These are phyloP conservation scores for Chaetogeoica ovagalla DNA, from an alignment of 2,888 invertebrate genomes.

Conservation along the genomic window DNA sequence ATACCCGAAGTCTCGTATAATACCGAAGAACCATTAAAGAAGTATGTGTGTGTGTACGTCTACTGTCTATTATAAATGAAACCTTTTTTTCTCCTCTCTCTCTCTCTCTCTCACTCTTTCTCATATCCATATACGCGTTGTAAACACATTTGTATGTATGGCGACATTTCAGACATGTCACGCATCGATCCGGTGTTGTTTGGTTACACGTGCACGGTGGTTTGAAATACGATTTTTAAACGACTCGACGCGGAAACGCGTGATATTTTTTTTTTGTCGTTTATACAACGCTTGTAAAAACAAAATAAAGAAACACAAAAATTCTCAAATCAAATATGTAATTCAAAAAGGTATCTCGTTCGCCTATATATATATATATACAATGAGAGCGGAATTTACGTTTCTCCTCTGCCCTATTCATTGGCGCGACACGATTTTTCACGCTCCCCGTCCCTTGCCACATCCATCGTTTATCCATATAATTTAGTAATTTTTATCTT, in stretches of 20 bases:
- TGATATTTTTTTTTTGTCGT: neutral
- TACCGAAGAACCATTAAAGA: conserved; percentile 8
- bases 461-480: no score
- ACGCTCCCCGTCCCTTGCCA: no score
- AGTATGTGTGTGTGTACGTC: neutral
- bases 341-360: no score
- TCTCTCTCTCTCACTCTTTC: neutral
- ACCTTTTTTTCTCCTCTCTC: conserved; percentile 20
- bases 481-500: no score
- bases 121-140: neutral
- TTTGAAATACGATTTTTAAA: neutral
- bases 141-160: neutral
- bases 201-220: no score
- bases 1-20: conserved; percentile 2
- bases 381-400: no score
- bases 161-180: conserved; percentile 3
- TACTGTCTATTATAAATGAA: neutral
- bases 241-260: neutral
- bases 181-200: no score
- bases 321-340: no score
- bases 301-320: no score
- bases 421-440: no score
- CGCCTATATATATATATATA: no score
- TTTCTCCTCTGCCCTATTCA: no score
- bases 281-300: neutral